Percentiles rank a stretch among this genome's conserved stretches.
phyloP scores from a whole-genome alignment of 2,797 vertebrate genomes.

The Antennarius maculatus region DNA sequence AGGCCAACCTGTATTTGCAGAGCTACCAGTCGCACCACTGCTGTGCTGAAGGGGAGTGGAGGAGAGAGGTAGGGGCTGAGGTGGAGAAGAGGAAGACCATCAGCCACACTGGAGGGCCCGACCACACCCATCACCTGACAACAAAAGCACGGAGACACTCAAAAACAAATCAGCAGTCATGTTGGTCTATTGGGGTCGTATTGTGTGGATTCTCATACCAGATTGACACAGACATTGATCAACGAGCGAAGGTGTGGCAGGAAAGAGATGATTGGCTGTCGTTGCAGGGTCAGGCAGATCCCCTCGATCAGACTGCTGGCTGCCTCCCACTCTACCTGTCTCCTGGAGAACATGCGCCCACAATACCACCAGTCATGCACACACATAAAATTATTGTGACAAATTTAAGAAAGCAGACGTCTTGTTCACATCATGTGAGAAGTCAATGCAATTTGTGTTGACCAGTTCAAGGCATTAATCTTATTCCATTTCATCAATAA shows the following conservation, averaged over 20 bases:
- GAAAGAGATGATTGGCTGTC: slow-evolving; percentile 99
- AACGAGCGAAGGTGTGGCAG: slow-evolving; percentile 98
- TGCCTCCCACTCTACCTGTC: slow-evolving; percentile 99
- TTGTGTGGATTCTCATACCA: slow-evolving; percentile 78
- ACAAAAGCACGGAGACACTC: slow-evolving; percentile 68
- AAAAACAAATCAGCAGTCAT: fast-evolving
- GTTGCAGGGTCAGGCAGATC: slow-evolving; percentile 98
- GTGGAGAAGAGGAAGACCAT: slow-evolving; percentile 98
- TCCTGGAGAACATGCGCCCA: slow-evolving; percentile 81
- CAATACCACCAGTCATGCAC: slow-evolving; percentile 21
- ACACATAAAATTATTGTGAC: slow-evolving; percentile 26
- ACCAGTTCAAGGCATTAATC: background rate
- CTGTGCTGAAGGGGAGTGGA: slow-evolving; percentile 98
- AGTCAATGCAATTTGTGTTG: background rate
- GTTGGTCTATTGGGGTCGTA: background rate
- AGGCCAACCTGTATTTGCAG: slow-evolving; percentile 95
- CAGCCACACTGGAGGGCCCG: slow-evolving; percentile 98
- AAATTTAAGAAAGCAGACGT: slow-evolving; percentile 1
- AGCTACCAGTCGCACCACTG: slow-evolving; percentile 97
- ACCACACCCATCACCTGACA: slow-evolving; percentile 98
- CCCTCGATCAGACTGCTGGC: slow-evolving; percentile 99
- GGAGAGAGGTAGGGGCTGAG: slow-evolving; percentile 99
- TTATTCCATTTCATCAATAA: background rate
- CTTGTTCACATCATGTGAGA: background rate
- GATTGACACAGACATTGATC: slow-evolving; percentile 99